Conservation (phyloP, 2,797 vertebrate species). For the Channa striata region DNA sequence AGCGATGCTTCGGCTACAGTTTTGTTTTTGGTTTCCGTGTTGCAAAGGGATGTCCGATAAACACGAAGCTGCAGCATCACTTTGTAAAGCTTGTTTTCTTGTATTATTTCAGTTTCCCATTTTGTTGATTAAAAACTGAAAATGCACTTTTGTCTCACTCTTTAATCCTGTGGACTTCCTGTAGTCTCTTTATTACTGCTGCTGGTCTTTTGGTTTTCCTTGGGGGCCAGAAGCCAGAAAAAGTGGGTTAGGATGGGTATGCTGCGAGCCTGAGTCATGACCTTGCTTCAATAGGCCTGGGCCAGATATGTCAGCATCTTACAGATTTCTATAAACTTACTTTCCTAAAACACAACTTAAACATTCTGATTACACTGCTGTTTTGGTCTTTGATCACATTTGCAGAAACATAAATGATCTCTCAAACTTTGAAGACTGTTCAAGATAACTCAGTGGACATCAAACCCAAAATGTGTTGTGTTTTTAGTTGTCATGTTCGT, state of each 20-base stretch:
- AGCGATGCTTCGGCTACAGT: neutral
- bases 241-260: slow-evolving; percentile 57
- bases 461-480: neutral
- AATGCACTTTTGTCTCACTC: too few relatives aligned
- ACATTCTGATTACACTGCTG: slow-evolving; percentile 1
- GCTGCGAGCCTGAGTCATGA: slow-evolving; percentile 47
- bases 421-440: slow-evolving; percentile 6
- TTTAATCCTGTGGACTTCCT: neutral
- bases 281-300: slow-evolving; percentile 50
- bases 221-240: slow-evolving; percentile 50
- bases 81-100: neutral
- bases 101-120: neutral
- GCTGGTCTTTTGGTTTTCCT: slow-evolving; percentile 25
- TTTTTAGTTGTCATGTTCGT: slow-evolving; percentile 18
- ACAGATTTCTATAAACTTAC: slow-evolving; percentile 37
- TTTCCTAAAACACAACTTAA: neutral
- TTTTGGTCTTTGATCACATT: slow-evolving; percentile 1
- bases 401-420: slow-evolving; percentile 10
- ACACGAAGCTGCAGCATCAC: neutral
- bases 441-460: neutral
- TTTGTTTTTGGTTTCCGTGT: neutral
- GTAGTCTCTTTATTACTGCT: slow-evolving; percentile 9
- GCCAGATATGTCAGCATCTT: slow-evolving; percentile 39
- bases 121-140: neutral
- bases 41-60: too few relatives aligned